Evolutionary conservation across 2,113 vertebrate genomes (phyloP).

Genomic region (Donacobius atricapilla): DNA sequence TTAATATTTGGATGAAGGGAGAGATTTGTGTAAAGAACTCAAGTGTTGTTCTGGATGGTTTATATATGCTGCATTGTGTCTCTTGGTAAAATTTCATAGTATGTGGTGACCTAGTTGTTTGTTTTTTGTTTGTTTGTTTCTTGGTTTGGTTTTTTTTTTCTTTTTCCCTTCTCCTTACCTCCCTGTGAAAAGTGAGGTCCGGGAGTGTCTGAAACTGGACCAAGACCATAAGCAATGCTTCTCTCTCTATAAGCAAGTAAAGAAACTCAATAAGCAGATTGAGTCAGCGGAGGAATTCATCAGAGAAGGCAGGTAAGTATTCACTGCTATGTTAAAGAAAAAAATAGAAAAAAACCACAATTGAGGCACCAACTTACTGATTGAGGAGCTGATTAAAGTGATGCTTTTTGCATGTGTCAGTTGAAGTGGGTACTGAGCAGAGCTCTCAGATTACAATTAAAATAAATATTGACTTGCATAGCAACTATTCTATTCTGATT

Average conservation of each 20-base stretch:
- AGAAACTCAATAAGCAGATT: conserved; percentile 95
- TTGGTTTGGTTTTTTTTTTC: background rate
- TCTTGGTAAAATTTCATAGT: background rate
- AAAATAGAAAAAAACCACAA: background rate
- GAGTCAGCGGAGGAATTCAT: conserved; percentile 89
- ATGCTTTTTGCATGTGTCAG: conserved; percentile 14
- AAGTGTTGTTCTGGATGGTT: background rate
- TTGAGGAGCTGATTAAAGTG: conserved; percentile 25
- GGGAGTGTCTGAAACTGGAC: conserved; percentile 96
- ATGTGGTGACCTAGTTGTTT: background rate
- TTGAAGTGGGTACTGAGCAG: conserved; percentile 20
- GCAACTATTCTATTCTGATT: background rate
- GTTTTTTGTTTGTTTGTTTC: background rate
- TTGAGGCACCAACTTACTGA: background rate
- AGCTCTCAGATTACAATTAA: conserved; percentile 10
- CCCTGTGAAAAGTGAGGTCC: conserved; percentile 83
- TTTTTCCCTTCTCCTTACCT: background rate
- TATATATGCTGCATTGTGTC: background rate
- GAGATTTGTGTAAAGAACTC: background rate
- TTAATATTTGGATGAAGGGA: background rate
- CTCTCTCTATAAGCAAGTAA: conserved; percentile 95
- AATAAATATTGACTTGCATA: conserved; percentile 34
- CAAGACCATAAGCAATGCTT: conserved; percentile 96
- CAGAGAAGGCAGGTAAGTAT: conserved; percentile 85
- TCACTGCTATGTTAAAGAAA: background rate